Conservation (phyloP, 64 coral and sea anemone genomes). For the Astreopora myriophthalma region DNA sequence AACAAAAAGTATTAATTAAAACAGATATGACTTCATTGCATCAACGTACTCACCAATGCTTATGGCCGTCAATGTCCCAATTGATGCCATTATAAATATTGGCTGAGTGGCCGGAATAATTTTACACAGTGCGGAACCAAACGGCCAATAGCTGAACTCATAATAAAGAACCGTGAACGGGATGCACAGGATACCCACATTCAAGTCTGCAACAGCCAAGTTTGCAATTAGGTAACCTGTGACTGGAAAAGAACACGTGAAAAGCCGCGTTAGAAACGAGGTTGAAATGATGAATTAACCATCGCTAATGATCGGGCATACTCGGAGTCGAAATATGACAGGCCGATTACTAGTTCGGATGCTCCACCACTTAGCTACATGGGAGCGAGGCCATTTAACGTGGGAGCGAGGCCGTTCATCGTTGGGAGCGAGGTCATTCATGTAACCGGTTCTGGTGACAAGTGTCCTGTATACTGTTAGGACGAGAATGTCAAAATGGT, state of each 20-base stretch:
- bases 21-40: background rate
- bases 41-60: constrained; percentile 79
- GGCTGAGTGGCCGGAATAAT: constrained; percentile 80
- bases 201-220: constrained; percentile 87
- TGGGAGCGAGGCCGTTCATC: no score
- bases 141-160: constrained; percentile 84
- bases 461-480: no score
- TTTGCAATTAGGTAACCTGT: constrained; percentile 96
- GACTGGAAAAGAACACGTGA: constrained; percentile 49
- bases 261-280: background rate
- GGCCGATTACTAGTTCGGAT: no score
- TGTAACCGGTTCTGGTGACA: no score
- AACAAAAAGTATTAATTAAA: background rate
- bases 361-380: no score
- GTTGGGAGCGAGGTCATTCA: no score
- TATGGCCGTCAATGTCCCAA: constrained; percentile 89
- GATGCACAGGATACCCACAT: constrained; percentile 78
- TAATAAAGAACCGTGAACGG: constrained; percentile 91
- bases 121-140: constrained; percentile 90
- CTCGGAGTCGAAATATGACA: no score
- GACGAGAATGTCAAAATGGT: no score
- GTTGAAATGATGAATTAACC: background rate
- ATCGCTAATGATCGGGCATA: no score
- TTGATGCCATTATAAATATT: constrained; percentile 93
- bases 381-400: no score